Evolutionary conservation across 2,888 invertebrate genomes (phyloP).

Genomic region (Uloborus plumipes): DNA sequence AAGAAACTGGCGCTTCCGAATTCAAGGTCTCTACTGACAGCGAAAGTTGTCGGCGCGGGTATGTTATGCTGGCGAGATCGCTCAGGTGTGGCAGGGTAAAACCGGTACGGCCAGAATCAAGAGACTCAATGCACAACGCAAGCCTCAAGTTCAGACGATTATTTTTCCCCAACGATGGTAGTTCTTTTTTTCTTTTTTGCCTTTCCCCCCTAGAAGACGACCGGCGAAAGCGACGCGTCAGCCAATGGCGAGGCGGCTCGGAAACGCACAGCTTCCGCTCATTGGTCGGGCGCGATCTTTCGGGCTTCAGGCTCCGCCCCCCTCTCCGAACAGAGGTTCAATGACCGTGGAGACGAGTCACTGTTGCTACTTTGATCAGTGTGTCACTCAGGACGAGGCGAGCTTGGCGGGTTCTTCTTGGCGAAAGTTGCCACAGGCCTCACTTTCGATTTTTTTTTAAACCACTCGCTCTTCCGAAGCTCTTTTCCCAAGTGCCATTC

Average conservation of each 20-base stretch:
- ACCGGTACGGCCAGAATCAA: slow-evolving; percentile 59
- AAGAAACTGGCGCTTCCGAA: slow-evolving; percentile 37
- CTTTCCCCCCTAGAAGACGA: not conserved
- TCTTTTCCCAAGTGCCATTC: too few species aligned
- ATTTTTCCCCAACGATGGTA: not conserved
- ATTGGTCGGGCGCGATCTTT: slow-evolving; percentile 38
- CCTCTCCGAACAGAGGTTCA: slow-evolving; percentile 44
- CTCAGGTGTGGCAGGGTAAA: slow-evolving; percentile 57
- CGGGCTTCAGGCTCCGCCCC: slow-evolving; percentile 31
- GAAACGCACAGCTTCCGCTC: slow-evolving; percentile 47
- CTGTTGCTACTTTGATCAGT: slow-evolving; percentile 52
- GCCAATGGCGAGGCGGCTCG: slow-evolving; percentile 27
- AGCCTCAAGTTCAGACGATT: slow-evolving; percentile 55
- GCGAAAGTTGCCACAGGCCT: slow-evolving; percentile 54
- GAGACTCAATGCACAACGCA: slow-evolving; percentile 37
- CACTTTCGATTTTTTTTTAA: slow-evolving; percentile 60
- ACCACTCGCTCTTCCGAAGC: not conserved
- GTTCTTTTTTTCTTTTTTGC: slow-evolving; percentile 22
- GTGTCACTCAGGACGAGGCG: slow-evolving; percentile 33
- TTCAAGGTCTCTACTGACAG: slow-evolving; percentile 67
- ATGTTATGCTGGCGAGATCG: slow-evolving; percentile 50
- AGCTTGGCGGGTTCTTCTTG: slow-evolving; percentile 44
- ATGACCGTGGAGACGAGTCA: slow-evolving; percentile 43
- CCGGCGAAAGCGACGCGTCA: slow-evolving; percentile 24
- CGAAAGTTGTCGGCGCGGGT: slow-evolving; percentile 64